Base-by-base conservation (phyloP, 2,797 vertebrate species). In the Dermochelys coriacea region DNA sequence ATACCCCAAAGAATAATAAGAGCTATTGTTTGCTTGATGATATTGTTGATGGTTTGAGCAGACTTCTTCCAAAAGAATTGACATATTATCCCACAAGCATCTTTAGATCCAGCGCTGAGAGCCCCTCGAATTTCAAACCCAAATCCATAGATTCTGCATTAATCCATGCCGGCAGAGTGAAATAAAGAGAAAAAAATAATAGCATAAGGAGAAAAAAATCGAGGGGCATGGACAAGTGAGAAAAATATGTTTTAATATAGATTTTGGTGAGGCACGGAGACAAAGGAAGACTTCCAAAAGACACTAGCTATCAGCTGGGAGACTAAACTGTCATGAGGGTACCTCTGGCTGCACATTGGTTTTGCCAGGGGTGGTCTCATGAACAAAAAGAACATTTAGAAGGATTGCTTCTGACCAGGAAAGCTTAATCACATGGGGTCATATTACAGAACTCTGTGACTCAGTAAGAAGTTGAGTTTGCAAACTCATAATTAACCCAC, bases 301-400 rank as follows among this genome's bases (percentile, higher is more conserved):
- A 81, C 83, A 61, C 82, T 64, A 83, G 49, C 52, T 55, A 75
- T 77, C 50, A 75, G n/a, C 11, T 11, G 94, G 79, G 95, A 92
- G 57, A 91, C 47, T 85, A 87, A 93, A n/a, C 92, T 91, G 59
- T 94, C 80, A 50, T 19, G 87, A 90, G 87, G 18, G 54, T 71
- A 81, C 82, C 94, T 57, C 49, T 87, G 68, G 37, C 41, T 27
- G 29, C 6, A 23, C 16, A 4, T 12, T 84, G 10, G 25, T 93
- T 94, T 87, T 86, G 4, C 12, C 61, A 61, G 27, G 37, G 11
- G 12, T 75, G 2, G 1, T 90, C 23, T 93, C 31, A 79, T 27
- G 85, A 93, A 61, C 5, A 6, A 31, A 80, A 93, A 81, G 8
- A 88, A 57, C 77, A 86, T 59, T 49, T 80, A 41, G 27, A 87